phyloP scores from a whole-genome alignment of 1,140 invertebrate species.

The Acromyrmex echinatior region DNA sequence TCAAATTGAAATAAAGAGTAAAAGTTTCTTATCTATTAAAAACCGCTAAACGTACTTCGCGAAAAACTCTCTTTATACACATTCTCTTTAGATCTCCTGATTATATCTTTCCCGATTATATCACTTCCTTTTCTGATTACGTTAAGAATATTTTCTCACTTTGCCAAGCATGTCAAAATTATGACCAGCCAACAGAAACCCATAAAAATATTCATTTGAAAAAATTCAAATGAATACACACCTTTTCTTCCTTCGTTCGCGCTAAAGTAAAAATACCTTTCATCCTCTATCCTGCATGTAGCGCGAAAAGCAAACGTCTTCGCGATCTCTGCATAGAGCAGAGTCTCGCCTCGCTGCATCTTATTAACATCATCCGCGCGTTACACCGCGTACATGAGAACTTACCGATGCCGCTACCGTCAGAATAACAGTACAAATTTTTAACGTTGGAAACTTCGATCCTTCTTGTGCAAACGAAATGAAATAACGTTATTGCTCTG shows the following conservation, averaged over 20 bases:
- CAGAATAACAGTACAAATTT: conserved; percentile 55
- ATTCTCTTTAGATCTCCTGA: neutral
- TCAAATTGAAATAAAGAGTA: neutral
- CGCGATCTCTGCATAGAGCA: conserved; percentile 41
- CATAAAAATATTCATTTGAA: conserved; percentile 15
- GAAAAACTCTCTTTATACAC: neutral
- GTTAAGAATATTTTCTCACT: conserved; percentile 10
- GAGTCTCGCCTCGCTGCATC: conserved; percentile 59
- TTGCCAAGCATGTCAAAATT: conserved; percentile 1
- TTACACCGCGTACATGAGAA: conserved; percentile 49
- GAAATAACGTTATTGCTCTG: neutral
- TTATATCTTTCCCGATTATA: neutral
- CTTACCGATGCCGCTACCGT: conserved; percentile 31
- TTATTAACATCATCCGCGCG: conserved; percentile 57
- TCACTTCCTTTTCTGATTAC: neutral
- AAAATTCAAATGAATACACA: neutral
- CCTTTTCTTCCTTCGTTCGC: conserved; percentile 6
- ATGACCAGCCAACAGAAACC: neutral
- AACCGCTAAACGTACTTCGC: neutral
- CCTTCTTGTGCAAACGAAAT: conserved; percentile 8
- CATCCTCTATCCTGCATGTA: conserved; percentile 25
- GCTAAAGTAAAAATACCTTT: conserved; percentile 16
- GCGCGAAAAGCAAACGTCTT: conserved; percentile 43
- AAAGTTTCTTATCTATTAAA: conserved; percentile 7
- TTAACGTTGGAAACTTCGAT: conserved; percentile 43